Evolutionary conservation across 2,888 invertebrate species (phyloP).

Genomic region (Andrena haemorrhoa): DNA sequence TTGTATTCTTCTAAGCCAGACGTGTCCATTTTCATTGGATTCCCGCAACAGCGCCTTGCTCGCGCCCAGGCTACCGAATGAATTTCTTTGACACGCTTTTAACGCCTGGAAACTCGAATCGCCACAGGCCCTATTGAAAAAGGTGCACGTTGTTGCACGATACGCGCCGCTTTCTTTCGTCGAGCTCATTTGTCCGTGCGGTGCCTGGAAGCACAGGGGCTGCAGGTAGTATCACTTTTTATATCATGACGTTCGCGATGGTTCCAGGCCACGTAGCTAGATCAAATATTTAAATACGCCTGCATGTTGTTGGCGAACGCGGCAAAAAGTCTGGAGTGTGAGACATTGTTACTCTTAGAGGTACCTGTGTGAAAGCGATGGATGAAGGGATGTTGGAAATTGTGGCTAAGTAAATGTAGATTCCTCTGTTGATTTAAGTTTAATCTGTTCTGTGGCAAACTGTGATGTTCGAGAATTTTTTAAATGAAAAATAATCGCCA

Average conservation of each 20-base stretch:
- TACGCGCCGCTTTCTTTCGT: background rate
- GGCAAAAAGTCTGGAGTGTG: background rate
- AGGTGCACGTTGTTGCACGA: background rate
- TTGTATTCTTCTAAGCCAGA: background rate
- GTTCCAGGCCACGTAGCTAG: background rate
- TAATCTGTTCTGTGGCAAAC: too few species aligned
- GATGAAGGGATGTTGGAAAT: too few species aligned
- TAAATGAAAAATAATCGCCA: background rate
- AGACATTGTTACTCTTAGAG: too few species aligned
- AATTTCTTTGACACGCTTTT: constrained; percentile 19
- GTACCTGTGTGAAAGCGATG: too few species aligned
- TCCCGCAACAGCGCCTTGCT: background rate
- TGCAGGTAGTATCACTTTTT: background rate
- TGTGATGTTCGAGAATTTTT: too few species aligned
- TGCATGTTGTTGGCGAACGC: background rate
- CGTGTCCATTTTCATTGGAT: constrained; percentile 24
- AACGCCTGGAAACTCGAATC: constrained; percentile 22
- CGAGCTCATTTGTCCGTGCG: background rate
- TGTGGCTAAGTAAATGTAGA: too few species aligned
- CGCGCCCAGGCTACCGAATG: background rate
- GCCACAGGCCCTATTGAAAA: background rate
- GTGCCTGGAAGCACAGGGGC: background rate
- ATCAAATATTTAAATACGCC: background rate
- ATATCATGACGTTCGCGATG: background rate
- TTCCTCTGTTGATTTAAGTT: too few species aligned